These are phyloP conservation scores for Haliclona indistincta DNA, from an alignment of 37 sponge, comb jelly and placozoan genomes.

Conservation along the genomic window DNA sequence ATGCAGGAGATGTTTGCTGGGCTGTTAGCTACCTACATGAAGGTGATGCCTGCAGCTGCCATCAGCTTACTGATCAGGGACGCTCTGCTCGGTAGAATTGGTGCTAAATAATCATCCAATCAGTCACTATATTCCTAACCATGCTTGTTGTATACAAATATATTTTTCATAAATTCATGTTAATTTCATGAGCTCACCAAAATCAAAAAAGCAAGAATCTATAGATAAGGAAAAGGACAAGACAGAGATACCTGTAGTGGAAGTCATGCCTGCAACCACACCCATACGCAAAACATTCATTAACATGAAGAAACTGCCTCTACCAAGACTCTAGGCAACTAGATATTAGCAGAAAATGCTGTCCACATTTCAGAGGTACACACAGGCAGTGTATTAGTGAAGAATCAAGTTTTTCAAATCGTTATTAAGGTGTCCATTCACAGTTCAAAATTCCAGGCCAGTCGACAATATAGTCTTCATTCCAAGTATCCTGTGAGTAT, in stretches of 20 bases:
- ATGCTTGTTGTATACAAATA: neutral
- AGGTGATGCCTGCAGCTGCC: constrained; percentile 61
- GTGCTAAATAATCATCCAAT: constrained; percentile 2
- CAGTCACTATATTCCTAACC: neutral
- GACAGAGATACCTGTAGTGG: too few species aligned
- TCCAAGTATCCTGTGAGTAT: constrained; percentile 32
- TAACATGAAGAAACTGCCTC: neutral
- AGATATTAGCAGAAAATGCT: too few species aligned
- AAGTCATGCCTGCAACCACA: too few species aligned
- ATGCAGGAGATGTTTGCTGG: constrained; percentile 49
- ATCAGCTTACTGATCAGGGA: constrained; percentile 62
- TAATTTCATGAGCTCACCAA: too few species aligned
- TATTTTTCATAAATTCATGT: too few species aligned
- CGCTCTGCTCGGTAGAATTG: constrained; percentile 59
- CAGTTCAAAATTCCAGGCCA: constrained; percentile 40
- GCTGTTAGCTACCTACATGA: constrained; percentile 56
- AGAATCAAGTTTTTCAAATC: too few species aligned
- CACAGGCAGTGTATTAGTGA: too few species aligned
- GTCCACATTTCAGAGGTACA: too few species aligned
- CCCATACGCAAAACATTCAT: neutral
- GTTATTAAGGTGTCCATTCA: neutral
- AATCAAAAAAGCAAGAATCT: too few species aligned
- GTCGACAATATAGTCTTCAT: constrained; percentile 42
- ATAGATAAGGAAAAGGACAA: too few species aligned
- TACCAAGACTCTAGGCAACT: too few species aligned